Percentiles rank a stretch among this genome's conserved stretches.
Conservation (phyloP, 2,797 vertebrate genomes). For the Poecilia velifera region DNA sequence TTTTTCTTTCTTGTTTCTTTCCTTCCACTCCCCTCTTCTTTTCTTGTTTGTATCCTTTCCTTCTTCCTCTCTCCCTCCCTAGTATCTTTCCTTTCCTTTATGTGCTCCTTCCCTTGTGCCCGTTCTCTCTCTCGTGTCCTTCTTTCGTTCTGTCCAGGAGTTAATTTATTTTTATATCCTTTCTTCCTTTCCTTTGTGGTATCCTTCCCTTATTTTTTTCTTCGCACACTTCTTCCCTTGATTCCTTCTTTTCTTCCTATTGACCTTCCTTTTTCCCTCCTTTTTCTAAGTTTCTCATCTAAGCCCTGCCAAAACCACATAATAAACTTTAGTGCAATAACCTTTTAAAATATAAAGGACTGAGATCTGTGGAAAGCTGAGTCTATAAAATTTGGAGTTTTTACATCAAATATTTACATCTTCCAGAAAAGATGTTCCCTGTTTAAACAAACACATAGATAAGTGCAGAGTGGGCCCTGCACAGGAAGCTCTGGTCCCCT, state of each 20-base stretch:
- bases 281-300: neutral
- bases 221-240: neutral
- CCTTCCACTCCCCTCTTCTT: neutral
- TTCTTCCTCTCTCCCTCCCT: neutral
- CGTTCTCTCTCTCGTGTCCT: neutral
- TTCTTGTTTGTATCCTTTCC: neutral
- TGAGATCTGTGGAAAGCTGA: neutral
- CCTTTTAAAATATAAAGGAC: neutral
- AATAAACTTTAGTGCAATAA: neutral
- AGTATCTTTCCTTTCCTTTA: neutral
- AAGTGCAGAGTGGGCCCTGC: constrained; percentile 64
- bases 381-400: neutral
- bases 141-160: neutral
- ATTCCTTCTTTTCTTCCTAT: neutral
- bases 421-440: constrained; percentile 64
- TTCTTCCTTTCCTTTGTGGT: neutral
- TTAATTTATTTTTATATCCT: neutral
- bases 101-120: neutral
- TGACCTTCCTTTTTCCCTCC: neutral
- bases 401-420: constrained; percentile 6
- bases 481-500: constrained; percentile 64
- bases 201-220: neutral
- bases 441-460: constrained; percentile 72
- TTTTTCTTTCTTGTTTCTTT: neutral
- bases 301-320: neutral